These are phyloP conservation scores for Drosophila neonasuta DNA, from an alignment of 2,888 invertebrate species.

Conservation along the genomic window DNA sequence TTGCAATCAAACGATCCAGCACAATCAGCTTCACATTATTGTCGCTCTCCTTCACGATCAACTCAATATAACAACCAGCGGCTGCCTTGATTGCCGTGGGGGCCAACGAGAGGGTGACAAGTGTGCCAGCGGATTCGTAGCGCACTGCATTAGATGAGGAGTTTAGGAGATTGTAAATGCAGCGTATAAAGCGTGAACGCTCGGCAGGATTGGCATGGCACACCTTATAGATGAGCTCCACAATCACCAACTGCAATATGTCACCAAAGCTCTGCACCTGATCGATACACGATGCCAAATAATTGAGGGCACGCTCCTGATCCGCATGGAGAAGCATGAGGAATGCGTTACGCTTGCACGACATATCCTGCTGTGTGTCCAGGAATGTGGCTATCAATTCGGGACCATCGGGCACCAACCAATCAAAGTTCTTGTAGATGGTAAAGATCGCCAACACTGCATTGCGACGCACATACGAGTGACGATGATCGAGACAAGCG, in stretches of 20 bases:
- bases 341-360: slow-evolving; percentile 99
- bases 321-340: slow-evolving; percentile 99
- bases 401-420: slow-evolving; percentile 99
- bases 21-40: slow-evolving; percentile 99
- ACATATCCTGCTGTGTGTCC: slow-evolving; percentile 99
- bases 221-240: slow-evolving; percentile 99
- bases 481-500: slow-evolving; percentile 96
- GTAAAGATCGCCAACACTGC: slow-evolving; percentile 99
- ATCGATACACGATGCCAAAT: slow-evolving; percentile 95
- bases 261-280: slow-evolving; percentile 97
- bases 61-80: slow-evolving; percentile 98
- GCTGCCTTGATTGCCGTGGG: slow-evolving; percentile 99
- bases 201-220: slow-evolving; percentile 98
- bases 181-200: slow-evolving; percentile 97
- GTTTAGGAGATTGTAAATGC: slow-evolving; percentile 98
- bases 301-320: slow-evolving; percentile 95
- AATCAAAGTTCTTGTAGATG: slow-evolving; percentile 99
- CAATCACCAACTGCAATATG: slow-evolving; percentile 98
- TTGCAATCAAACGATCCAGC: slow-evolving; percentile 93
- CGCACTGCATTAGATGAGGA: slow-evolving; percentile 97
- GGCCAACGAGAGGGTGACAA: slow-evolving; percentile 97
- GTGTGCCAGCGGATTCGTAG: slow-evolving; percentile 99
- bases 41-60: slow-evolving; percentile 99
- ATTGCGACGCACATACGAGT: slow-evolving; percentile 98
- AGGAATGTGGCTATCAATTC: slow-evolving; percentile 97